Base-by-base conservation (phyloP, 1,140 invertebrate species). In the Eupristina koningsbergeri region DNA sequence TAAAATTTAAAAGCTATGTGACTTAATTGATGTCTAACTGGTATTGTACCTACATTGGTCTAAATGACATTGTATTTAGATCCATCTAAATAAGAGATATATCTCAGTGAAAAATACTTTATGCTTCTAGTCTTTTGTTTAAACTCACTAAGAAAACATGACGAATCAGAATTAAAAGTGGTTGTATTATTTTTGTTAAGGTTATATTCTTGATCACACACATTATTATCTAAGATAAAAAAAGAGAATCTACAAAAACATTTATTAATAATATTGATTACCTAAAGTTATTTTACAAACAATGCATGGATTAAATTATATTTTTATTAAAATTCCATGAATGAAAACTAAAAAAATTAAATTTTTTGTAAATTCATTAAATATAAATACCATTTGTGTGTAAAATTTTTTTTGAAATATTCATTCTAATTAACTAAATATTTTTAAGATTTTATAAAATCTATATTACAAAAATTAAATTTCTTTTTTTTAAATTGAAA, bases 41-140 rank as follows among this genome's bases (percentile, higher is more conserved):
- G 69, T 13, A n/a, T 39, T 53, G 22, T 58, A 63, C 34, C 29
- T 45, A 45, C 26, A 39, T 77, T 11, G 34, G 41, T 77, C 29
- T 67, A 83, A 69, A 17, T 39, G 77, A 76, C 58, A n/a, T n/a
- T n/a, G n/a, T n/a, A n/a, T n/a, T n/a, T n/a, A n/a, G n/a, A n/a
- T n/a, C n/a, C n/a, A n/a, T n/a, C n/a, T n/a, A n/a, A n/a, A n/a
- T n/a, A n/a, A 41, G 50, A 80, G 13, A 31, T 39, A 79, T 31
- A 80, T 71, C 19, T n/a, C 17, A 77, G 22, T n/a, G 47, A 76
- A 82, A 34, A 26, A 83, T 77, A 83, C 47, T 31, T 61, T 83
- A 77, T 75, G 88, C 89, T 89, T 90, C 89, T 90, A 90, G 89
- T 89, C 89, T 87, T 83, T 77, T 76, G 19, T 86, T 73, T 79